Evolutionary conservation across 2,888 invertebrate species (phyloP).

Genomic region (Lumbricus terrestris): DNA sequence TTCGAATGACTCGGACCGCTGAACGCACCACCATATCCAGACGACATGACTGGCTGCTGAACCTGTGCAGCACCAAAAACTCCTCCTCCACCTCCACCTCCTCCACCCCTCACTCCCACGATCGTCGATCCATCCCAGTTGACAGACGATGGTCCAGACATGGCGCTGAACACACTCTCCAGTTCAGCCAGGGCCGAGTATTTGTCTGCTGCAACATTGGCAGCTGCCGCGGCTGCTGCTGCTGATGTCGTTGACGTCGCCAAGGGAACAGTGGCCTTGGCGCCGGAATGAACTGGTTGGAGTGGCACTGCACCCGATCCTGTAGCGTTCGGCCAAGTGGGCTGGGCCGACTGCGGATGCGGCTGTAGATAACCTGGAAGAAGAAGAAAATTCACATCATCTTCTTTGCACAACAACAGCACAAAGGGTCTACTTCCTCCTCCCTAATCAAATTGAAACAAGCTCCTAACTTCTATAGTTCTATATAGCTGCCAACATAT

Average conservation of each 20-base stretch:
- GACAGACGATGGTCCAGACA: constrained; percentile 22
- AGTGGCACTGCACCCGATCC: constrained; percentile 16
- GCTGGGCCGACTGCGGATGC: neutral
- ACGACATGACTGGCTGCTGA: neutral
- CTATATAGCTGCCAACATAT: neutral
- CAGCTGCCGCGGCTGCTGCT: neutral
- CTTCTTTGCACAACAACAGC: neutral
- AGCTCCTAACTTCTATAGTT: neutral
- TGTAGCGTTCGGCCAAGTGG: constrained; percentile 23
- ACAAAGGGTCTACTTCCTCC: neutral
- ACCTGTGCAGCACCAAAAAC: neutral
- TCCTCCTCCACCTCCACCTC: neutral
- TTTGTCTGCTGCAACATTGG: constrained; percentile 66
- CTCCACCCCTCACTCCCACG: constrained; percentile 10
- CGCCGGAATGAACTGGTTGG: constrained; percentile 6
- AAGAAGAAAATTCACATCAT: neutral
- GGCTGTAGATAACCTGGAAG: neutral
- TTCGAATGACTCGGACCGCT: neutral
- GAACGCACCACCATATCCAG: constrained; percentile 8
- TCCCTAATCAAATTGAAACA: neutral
- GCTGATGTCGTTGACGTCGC: neutral
- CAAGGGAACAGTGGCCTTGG: neutral
- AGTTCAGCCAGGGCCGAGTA: constrained; percentile 94
- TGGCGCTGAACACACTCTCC: constrained; percentile 66
- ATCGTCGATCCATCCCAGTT: constrained; percentile 33